phyloP scores from a whole-genome alignment of 2,797 vertebrate genomes.

The Fundulus diaphanus region DNA sequence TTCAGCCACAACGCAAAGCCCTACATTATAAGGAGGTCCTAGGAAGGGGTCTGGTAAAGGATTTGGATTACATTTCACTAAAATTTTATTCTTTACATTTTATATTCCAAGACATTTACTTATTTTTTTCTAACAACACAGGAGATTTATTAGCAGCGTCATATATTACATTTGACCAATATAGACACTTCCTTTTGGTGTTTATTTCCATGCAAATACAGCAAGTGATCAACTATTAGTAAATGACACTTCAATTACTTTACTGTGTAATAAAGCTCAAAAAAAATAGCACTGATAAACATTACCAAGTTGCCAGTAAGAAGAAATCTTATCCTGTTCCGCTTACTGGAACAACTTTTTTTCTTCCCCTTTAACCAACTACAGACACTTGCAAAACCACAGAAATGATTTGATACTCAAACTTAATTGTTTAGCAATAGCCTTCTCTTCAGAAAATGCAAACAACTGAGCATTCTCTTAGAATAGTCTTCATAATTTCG shows the following conservation, averaged over 20 bases:
- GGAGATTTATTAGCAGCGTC: not conserved
- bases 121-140: too few species aligned
- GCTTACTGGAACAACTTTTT: not conserved
- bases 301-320: constrained; percentile 5
- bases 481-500: not conserved
- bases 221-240: not conserved
- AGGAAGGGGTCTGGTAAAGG: not conserved
- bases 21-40: not conserved
- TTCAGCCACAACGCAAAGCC: too few species aligned
- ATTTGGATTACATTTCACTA: not conserved
- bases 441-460: not conserved
- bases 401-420: not conserved
- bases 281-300: not conserved
- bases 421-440: not conserved
- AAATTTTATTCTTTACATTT: not conserved
- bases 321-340: not conserved
- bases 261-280: not conserved
- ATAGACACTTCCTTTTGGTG: not conserved
- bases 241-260: not conserved
- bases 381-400: not conserved
- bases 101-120: not conserved
- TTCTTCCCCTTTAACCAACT: not conserved
- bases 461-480: not conserved
- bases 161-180: not conserved
- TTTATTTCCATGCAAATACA: not conserved